Percentiles rank a stretch among this genome's conserved stretches.
Conservation (phyloP, 2,113 vertebrate species). For the Corythornis cristatus region DNA sequence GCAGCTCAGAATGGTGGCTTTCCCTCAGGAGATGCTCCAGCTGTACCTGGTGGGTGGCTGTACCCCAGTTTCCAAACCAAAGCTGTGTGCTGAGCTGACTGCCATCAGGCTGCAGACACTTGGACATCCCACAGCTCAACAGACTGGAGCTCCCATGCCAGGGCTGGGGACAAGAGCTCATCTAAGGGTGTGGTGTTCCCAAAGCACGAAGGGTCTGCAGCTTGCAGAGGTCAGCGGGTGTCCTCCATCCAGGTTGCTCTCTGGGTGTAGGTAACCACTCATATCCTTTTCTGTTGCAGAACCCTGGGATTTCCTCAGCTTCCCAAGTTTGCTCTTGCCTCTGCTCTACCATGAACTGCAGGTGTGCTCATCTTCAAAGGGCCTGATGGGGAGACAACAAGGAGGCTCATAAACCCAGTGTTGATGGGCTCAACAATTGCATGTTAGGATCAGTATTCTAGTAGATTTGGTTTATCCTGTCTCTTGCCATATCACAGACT, state of each 20-base stretch:
- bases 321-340: background rate
- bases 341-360: background rate
- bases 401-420: background rate
- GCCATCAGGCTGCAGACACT: background rate
- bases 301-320: background rate
- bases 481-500: background rate
- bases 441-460: background rate
- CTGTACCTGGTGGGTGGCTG: background rate
- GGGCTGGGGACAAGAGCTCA: rapidly evolving
- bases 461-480: background rate
- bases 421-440: background rate
- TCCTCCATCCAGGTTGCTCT: background rate
- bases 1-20: rapidly evolving
- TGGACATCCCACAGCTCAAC: rapidly evolving
- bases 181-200: background rate
- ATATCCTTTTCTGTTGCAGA: background rate
- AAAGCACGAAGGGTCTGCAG: rapidly evolving
- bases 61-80: background rate
- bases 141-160: rapidly evolving
- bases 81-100: background rate
- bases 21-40: rapidly evolving
- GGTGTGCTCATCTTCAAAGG: rapidly evolving
- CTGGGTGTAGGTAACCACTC: background rate
- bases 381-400: background rate
- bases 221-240: no score